Evolutionary conservation across 2,888 invertebrate genomes (phyloP), one percentile per base, ranked within the genome.

Genomic region (Lymantria dispar): DNA sequence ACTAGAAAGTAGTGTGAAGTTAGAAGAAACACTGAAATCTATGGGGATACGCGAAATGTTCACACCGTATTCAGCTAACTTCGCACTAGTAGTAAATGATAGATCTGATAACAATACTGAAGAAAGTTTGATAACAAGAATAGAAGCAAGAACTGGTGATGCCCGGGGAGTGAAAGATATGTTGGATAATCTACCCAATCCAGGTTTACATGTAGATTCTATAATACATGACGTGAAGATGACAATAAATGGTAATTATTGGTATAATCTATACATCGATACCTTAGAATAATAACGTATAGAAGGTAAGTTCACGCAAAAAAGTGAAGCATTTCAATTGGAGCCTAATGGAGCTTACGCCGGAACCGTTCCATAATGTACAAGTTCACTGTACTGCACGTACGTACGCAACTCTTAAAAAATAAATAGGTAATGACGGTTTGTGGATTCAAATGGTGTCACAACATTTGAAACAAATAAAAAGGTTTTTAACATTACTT

Each of bases 41-140:
- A 73, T 96, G 50, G 95, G 95, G 0, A 73, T 96, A 0, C 73
- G 76, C 1, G 91, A 94, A 0, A 83, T 97, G 54, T 97, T 97
- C 72, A 76, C 89, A 52, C 91, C 93, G 0, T 60, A 60, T 0
- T 73, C 82, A 46, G 94, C 95, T 0, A 95, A 96, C 80, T 92
- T 97, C 45, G 95, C 94, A 0, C 76, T 95, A 8, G 89, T 96
- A 72, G 87, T 93, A 0, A 80, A 86, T 38, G 60, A 56, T 12
- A 69, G 73, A 33, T 43, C 59, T 12, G 42, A 49, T 9, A 79
- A 78, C 54, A 69, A 68, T 37, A 77, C 73, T 10, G 79, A 82
- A 47, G 72, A 78, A 3, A 77, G 81, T 45, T 48, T 83, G 31
- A 59, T 81, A 37, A 62, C 67, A 1, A 76, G 73, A 53, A 74